Percentiles rank a stretch among this genome's conserved stretches.
Conservation (phyloP, 2,797 vertebrate genomes). For the Lepilemur septentrionalis region DNA sequence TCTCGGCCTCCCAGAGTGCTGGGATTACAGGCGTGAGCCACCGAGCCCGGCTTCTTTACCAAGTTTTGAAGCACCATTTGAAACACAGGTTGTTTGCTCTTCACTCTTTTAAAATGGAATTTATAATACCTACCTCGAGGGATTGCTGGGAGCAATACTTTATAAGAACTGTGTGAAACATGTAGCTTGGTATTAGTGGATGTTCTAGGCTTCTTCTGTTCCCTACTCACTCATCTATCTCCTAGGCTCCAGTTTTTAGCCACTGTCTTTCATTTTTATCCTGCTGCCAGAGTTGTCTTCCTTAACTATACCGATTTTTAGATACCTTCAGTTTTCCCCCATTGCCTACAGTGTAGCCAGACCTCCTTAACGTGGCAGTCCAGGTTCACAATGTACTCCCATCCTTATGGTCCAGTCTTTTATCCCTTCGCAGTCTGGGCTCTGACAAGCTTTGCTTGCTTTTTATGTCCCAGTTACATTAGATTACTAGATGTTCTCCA, state of each 20-base stretch:
- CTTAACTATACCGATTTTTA: not conserved
- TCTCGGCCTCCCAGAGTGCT: no score
- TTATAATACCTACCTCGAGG: not conserved
- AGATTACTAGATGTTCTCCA: not conserved
- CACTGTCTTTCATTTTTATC: not conserved
- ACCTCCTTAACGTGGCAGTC: not conserved
- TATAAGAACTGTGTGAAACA: not conserved
- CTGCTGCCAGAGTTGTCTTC: not conserved
- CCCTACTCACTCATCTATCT: not conserved
- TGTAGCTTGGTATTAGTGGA: not conserved
- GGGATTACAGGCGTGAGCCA: no score
- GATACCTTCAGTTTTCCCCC: not conserved
- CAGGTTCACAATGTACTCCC: not conserved
- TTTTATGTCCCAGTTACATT: not conserved
- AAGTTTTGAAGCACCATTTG: not conserved
- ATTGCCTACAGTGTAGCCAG: not conserved
- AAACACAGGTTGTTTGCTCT: not conserved
- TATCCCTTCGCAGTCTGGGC: fast-evolving
- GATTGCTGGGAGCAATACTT: not conserved
- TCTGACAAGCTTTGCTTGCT: not conserved
- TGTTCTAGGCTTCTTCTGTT: not conserved
- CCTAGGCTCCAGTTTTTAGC: not conserved
- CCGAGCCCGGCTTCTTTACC: no score
- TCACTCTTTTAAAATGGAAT: not conserved
- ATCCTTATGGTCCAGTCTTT: not conserved